A percentile compares a stretch with the other conserved stretches of the same genome.
Evolutionary conservation across 2,888 invertebrate genomes (phyloP).

Genomic region (Panopea generosa): DNA sequence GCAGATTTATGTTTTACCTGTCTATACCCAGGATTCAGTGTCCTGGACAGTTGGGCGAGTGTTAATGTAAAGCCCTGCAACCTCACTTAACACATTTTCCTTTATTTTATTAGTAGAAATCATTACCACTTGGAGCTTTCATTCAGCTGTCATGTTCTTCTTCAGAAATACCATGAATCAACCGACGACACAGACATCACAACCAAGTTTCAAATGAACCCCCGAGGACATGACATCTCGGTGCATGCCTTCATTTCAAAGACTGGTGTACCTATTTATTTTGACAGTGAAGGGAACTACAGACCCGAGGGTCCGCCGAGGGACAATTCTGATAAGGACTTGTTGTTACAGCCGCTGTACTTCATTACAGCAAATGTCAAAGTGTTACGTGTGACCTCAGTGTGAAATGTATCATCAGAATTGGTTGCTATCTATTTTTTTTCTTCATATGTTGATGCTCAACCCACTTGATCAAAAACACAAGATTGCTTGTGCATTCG

Average conservation of each 20-base stretch:
- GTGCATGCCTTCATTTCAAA: constrained; percentile 59
- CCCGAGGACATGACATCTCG: constrained; percentile 41
- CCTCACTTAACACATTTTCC: no score
- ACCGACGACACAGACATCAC: constrained; percentile 58
- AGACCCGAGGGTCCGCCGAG: constrained; percentile 55
- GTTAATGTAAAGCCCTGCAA: no score
- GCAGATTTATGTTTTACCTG: no score
- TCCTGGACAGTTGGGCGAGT: no score
- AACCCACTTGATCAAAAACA: no score
- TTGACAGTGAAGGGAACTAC: constrained; percentile 60
- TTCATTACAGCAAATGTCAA: constrained; percentile 56
- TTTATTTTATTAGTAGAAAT: no score
- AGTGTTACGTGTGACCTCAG: constrained; percentile 53
- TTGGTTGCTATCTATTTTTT: no score
- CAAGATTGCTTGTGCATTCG: no score
- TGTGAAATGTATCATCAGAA: constrained; percentile 28
- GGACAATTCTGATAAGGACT: constrained; percentile 2
- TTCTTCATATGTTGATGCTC: no score
- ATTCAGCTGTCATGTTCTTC: neutral
- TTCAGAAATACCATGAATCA: constrained; percentile 49
- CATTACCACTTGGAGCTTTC: no score
- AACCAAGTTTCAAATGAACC: constrained; percentile 61
- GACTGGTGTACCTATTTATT: constrained; percentile 56
- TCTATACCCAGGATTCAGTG: no score
- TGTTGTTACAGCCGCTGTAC: constrained; percentile 50